A percentile compares a stretch with the other conserved stretches of the same genome.
Conservation (phyloP, 2,888 invertebrate genomes). For the Ochropleura plecta region DNA sequence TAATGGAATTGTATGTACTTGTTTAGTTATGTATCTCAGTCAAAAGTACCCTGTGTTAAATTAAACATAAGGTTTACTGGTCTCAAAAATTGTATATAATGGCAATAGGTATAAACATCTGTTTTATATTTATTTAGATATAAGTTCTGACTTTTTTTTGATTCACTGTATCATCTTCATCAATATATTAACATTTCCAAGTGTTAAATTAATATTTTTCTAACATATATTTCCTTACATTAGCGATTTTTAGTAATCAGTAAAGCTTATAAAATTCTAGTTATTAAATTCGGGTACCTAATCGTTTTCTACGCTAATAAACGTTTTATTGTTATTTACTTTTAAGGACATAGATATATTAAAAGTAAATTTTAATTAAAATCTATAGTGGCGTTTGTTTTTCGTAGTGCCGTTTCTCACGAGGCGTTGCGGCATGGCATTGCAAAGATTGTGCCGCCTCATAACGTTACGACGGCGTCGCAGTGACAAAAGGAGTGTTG, state of each 20-base stretch:
- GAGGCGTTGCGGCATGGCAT: too few relatives aligned
- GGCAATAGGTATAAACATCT: slow-evolving; percentile 62
- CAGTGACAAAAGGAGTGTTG: too few relatives aligned
- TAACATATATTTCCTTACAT: slow-evolving; percentile 39
- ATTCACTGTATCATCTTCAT: slow-evolving; percentile 38
- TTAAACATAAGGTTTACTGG: slow-evolving; percentile 52
- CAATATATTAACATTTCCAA: slow-evolving; percentile 24
- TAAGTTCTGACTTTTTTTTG: slow-evolving; percentile 66
- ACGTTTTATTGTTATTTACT: slow-evolving; percentile 83
- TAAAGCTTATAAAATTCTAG: slow-evolving; percentile 63
- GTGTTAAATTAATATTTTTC: slow-evolving; percentile 50
- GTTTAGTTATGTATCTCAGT: slow-evolving; percentile 27
- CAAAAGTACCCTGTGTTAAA: slow-evolving; percentile 36
- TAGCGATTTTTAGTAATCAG: slow-evolving; percentile 51
- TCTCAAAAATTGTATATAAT: slow-evolving; percentile 71
- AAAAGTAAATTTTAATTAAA: slow-evolving; percentile 74
- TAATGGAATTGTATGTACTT: neutral
- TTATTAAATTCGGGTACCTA: slow-evolving; percentile 64
- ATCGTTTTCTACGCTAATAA: slow-evolving; percentile 70
- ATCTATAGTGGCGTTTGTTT: slow-evolving; percentile 42
- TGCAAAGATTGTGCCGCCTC: too few relatives aligned
- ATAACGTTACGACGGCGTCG: too few relatives aligned
- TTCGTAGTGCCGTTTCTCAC: neutral
- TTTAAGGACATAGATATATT: slow-evolving; percentile 79
- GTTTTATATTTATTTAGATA: slow-evolving; percentile 76